These are phyloP conservation scores for Helicoverpa zea DNA, from an alignment of 1,140 invertebrate species.

Conservation along the genomic window DNA sequence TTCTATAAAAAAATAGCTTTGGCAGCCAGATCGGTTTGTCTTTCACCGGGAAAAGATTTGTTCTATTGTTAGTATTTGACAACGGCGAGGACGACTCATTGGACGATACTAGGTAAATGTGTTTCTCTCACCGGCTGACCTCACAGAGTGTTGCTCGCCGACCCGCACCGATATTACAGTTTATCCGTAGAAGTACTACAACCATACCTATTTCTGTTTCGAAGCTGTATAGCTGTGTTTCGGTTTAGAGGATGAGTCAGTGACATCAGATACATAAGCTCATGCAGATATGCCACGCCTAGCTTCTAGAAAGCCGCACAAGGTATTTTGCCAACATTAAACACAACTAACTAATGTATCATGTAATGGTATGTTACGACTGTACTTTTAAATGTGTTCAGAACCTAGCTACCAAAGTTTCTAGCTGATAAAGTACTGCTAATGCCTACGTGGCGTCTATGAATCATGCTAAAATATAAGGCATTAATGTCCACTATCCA, in stretches of 20 bases:
- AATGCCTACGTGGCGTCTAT: background rate
- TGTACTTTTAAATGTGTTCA: too few relatives aligned
- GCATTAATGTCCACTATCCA: too few relatives aligned
- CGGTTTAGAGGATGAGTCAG: too few relatives aligned
- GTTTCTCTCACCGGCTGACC: constrained; percentile 25
- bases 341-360: too few relatives aligned
- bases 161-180: background rate
- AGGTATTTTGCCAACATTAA: too few relatives aligned
- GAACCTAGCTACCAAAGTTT: too few relatives aligned
- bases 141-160: background rate
- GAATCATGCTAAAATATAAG: background rate
- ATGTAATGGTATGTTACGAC: too few relatives aligned
- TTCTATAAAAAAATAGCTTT: constrained; percentile 50
- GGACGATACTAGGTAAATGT: constrained; percentile 27
- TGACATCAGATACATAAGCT: too few relatives aligned
- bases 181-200: background rate
- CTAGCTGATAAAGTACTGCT: background rate
- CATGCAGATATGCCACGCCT: too few relatives aligned
- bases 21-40: constrained; percentile 44
- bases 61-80: constrained; percentile 49
- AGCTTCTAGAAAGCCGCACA: too few relatives aligned
- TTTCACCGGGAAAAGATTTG: constrained; percentile 44
- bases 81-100: constrained; percentile 30
- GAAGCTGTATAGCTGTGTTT: background rate
- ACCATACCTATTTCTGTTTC: background rate